phyloP scores from a whole-genome alignment of 2,797 vertebrate genomes.

The Microcaecilia unicolor region DNA sequence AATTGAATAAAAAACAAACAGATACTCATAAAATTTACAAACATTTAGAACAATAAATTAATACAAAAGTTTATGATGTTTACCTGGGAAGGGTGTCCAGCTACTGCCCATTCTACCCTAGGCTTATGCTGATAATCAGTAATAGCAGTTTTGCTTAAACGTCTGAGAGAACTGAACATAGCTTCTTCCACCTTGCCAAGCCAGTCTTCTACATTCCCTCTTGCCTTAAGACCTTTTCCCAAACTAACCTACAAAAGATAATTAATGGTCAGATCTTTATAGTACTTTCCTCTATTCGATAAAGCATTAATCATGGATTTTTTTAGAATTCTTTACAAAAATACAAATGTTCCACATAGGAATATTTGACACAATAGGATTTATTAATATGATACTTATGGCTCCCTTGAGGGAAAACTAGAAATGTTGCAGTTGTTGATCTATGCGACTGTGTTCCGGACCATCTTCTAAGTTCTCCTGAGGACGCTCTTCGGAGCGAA shows the following conservation, averaged over 20 bases:
- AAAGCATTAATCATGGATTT: no score
- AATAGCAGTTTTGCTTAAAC: slow-evolving; percentile 69
- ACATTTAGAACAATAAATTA: neutral
- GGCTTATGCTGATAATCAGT: slow-evolving; percentile 61
- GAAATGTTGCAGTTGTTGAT: no score
- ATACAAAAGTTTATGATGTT: neutral
- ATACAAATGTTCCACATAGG: no score
- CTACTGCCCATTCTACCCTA: slow-evolving; percentile 63
- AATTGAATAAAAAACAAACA: neutral
- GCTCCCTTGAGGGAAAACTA: no score
- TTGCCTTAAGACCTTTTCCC: slow-evolving; percentile 72
- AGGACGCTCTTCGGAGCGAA: no score
- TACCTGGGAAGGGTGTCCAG: slow-evolving; percentile 77
- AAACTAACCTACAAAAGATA: slow-evolving; percentile 57
- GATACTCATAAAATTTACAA: neutral
- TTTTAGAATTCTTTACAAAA: no score
- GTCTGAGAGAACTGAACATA: slow-evolving; percentile 69
- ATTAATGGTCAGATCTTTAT: neutral
- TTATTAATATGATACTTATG: no score
- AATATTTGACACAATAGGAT: no score
- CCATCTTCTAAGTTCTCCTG: no score
- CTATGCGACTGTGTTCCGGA: no score
- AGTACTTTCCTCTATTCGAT: no score
- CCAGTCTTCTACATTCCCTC: slow-evolving; percentile 82
- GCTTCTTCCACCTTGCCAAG: slow-evolving; percentile 76